Evolutionary conservation across 2,797 vertebrate species (phyloP), one percentile per base, ranked within the genome.

Genomic region (Corythornis leucogaster): DNA sequence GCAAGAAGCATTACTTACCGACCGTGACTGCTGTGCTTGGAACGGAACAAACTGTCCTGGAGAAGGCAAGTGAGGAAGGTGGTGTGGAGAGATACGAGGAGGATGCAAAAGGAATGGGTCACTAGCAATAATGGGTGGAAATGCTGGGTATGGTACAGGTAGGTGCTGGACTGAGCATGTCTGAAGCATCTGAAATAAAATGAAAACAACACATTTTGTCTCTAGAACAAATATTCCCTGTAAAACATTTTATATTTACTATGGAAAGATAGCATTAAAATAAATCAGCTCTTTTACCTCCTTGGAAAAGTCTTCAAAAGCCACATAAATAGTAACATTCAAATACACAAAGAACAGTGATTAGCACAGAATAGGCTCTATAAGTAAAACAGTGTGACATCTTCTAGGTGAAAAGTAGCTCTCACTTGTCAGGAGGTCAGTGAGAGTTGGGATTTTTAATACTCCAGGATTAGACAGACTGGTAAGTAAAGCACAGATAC

Each of bases 101-200:
- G 99, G 98, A 92, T 99, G 98, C 77, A 99, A 98, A 96, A 99
- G 98, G 97, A 99, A 99, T 46, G 99, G 98, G 85, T 99, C 99
- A 74, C 98, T 98, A 96, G 99, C 99, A 93, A 99, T 98, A 88
- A 99, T 98, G 21, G 99, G 99, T 20, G 99, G 99, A 92, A 99
- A 99, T 28, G 98, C 98, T 96, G 98, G 98, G 81, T 99, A 99
- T 63, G 99, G 98, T 87, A 99, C 98, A 12, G 99, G 99, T 90
- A 99, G 97, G 97, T 99, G 99, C 96, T 99, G 99, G 96, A 99
- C 98, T 33, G 99, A 99, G 96, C 99, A 99, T 3, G 99, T 98
- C 84, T 99, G 99, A 87, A 99, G 98, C 98, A 99, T 98, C 99
- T 99, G 97, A 97, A 92, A 97, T 43, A 96, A 85, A 96, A 91